Evolutionary conservation across 2,888 invertebrate species (phyloP), one percentile per base, ranked within the genome.

Genomic region (Mactromeris polynyma): DNA sequence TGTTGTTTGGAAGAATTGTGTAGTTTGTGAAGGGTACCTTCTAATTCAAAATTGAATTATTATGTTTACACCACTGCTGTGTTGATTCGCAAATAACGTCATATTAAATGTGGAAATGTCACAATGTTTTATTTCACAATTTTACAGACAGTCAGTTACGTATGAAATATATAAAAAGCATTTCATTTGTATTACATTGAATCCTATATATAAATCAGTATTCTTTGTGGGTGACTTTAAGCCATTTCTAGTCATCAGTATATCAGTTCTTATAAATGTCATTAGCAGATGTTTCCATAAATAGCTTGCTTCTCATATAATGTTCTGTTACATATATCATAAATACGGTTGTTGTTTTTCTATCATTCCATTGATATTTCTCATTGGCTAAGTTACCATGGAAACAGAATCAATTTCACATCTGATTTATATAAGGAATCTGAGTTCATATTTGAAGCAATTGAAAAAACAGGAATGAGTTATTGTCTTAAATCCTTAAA

Each of bases 391-490:
- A 26, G 58, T 64, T 64, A n/a, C 58, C 26, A 64, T 64, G 6
- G 58, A 2, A 26, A 64, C 58, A 26, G 3, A 64, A 64, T 64
- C 58, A 64, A 64, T 64, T 64, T 64, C 58, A 26, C 11, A 26
- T 64, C 58, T 64, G 58, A 64, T 64, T 64, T 64, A 64, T 64
- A 26, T 2, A 1, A n/a, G 2, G n/a, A 58, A 58, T 58, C 58
- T n/a, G 26, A 64, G 58, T 64, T 64, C 26, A 26, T 64, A 64
- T 64, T 64, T 64, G 58, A 26, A 64, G 58, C 58, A 64, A 64
- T 64, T 26, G 26, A 64, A 64, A 26, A 4, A 3, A 2, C 4
- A 26, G 58, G n/a, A n/a, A 64, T 64, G 58, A 64, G n/a, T 26
- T 64, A 64, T 64, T 64, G 58, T 64, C 14, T 26, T 26, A 26